Evolutionary conservation across 2,113 vertebrate species (phyloP), one percentile per base, ranked within the genome.

Genomic region (Campylomormyrus numenius): DNA sequence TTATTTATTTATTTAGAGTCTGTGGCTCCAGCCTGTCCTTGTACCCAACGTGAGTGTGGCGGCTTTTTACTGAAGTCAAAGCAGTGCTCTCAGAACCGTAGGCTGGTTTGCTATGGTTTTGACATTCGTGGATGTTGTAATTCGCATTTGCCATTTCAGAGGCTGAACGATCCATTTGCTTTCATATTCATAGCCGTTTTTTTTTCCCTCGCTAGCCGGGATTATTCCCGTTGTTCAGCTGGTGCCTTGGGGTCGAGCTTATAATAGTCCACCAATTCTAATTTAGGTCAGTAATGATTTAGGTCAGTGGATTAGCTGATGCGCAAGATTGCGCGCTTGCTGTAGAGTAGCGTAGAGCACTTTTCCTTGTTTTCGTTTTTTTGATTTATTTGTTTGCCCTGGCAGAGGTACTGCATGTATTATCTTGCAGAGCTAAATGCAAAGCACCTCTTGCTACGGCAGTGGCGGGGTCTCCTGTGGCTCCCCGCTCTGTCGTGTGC

Each of bases 191-290:
- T 17, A n/a, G 39, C 46, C 13, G 90, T 91, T 90, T 89, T 90
- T 90, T 92, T 93, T 91, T 90, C 87, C 87, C 88, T 66, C 13
- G 27, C 85, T 91, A 66, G 15, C 24, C 74, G 85, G 90, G 21
- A 88, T 92, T 90, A 35, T 19, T 80, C 85, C 9, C 6, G 91
- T 89, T 58, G 91, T 88, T 91, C 89, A 93, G 90, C 87, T 66
- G 89, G 91, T 91, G 91, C 90, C 89, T 91, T 53, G 84, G 87
- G 92, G 93, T 94, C 91, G 91, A 85, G 31, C 80, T 91, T 92
- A 91, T 91, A 93, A 93, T 91, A 92, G 91, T 74, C 90, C 90
- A 89, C 88, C 92, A 92, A 90, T 90, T 87, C 91, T 93, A 93
- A 88, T 92, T 89, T 85, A 88, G 85, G 90, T 53, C 85, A 85